phyloP scores from a whole-genome alignment of 2,113 vertebrate species.

The Pygathrix nemaeus region DNA sequence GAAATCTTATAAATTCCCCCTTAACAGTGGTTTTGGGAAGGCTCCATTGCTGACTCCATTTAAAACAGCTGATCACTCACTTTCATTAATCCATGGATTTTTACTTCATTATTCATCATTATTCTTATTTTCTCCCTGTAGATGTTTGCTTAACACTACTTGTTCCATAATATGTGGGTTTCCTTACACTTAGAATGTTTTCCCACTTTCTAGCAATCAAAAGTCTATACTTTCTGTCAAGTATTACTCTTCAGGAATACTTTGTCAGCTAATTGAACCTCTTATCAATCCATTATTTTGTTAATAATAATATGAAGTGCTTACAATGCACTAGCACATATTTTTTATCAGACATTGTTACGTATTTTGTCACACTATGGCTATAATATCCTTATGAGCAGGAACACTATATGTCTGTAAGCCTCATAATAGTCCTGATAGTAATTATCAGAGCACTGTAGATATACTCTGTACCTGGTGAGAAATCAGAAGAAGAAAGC shows the following conservation, averaged over 20 bases:
- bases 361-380: background rate
- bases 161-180: background rate
- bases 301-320: background rate
- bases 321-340: background rate
- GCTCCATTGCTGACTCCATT: background rate
- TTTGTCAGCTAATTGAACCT: background rate
- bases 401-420: background rate
- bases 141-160: background rate
- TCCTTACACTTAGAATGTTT: background rate
- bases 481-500: background rate
- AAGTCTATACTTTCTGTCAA: background rate
- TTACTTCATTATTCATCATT: background rate
- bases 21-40: background rate
- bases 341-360: background rate
- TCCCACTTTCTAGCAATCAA: background rate
- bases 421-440: background rate
- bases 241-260: background rate
- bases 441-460: background rate
- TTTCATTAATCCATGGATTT: background rate
- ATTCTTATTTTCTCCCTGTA: background rate
- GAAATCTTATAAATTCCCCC: background rate
- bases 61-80: background rate
- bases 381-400: background rate
- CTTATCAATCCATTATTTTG: background rate
- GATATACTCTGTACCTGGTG: background rate